Evolutionary conservation across 2,888 invertebrate species (phyloP).

Genomic region (Malthinus flaveolus): DNA sequence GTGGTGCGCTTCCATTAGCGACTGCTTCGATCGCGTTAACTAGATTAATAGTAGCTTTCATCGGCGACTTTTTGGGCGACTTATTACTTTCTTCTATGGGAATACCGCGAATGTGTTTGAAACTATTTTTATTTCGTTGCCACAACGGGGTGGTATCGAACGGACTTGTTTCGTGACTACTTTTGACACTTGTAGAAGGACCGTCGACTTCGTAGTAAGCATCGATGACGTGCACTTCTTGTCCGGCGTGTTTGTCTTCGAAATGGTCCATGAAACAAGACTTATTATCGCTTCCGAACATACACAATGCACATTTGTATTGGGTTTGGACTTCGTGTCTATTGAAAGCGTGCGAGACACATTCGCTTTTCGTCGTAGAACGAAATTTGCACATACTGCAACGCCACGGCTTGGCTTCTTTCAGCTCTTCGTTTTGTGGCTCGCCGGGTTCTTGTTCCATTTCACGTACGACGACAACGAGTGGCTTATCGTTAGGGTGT

Average conservation of each 20-base stretch:
- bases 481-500: conserved; percentile 59
- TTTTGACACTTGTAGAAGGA: conserved; percentile 34
- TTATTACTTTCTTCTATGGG: conserved; percentile 58
- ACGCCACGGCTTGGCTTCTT: conserved; percentile 68
- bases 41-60: conserved; percentile 37
- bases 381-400: conserved; percentile 70
- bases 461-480: conserved; percentile 56
- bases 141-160: conserved; percentile 66
- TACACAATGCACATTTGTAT: conserved; percentile 72
- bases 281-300: conserved; percentile 60
- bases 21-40: conserved; percentile 47
- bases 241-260: conserved; percentile 60
- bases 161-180: conserved; percentile 45
- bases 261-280: conserved; percentile 65
- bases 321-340: conserved; percentile 69
- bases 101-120: conserved; percentile 65
- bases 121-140: conserved; percentile 59
- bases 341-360: conserved; percentile 62
- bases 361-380: conserved; percentile 62
- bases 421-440: conserved; percentile 28
- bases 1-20: conserved; percentile 1
- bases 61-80: conserved; percentile 33
- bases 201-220: conserved; percentile 59
- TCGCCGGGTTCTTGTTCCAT: conserved; percentile 47
- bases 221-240: conserved; percentile 54